A percentile compares a stretch with the other conserved stretches of the same genome.
Conservation (phyloP, 1,140 invertebrate species). For the Leptinotarsa undecemlineata region DNA sequence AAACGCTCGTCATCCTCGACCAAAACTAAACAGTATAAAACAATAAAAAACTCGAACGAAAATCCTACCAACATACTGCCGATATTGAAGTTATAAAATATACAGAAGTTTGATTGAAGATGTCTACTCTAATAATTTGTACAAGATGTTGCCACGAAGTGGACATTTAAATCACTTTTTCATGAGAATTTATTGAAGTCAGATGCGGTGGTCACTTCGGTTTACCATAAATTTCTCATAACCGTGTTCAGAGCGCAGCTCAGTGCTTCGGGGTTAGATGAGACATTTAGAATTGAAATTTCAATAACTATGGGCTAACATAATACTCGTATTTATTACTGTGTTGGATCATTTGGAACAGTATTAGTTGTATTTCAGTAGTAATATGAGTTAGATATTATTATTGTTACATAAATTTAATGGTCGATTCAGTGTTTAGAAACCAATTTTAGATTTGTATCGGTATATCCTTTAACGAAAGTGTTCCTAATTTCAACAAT, state of each 20-base stretch:
- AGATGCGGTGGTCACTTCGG: conserved; percentile 11
- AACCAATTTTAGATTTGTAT: too few species aligned
- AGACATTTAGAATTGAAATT: background rate
- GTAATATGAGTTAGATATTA: too few species aligned
- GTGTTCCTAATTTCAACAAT: too few species aligned
- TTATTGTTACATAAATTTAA: too few species aligned
- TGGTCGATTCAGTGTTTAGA: too few species aligned
- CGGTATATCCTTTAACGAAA: too few species aligned
- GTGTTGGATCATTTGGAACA: too few species aligned
- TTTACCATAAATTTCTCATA: conserved; percentile 17
- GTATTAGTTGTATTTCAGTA: too few species aligned
- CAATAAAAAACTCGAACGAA: background rate
- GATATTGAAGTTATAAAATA: conserved; percentile 12
- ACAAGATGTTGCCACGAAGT: conserved; percentile 12
- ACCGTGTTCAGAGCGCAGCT: background rate
- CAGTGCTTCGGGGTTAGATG: background rate
- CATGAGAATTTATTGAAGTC: conserved; percentile 19
- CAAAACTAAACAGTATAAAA: background rate
- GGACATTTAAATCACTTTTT: conserved; percentile 16
- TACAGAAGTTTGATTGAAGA: conserved; percentile 14
- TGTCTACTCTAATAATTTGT: conserved; percentile 13
- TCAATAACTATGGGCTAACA: background rate
- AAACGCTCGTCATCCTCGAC: background rate
- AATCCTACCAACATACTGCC: background rate
- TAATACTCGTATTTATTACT: too few species aligned